Percentiles rank a stretch among this genome's conserved stretches.
These are phyloP conservation scores for Andrena praecox DNA, from an alignment of 2,888 invertebrate species.

Conservation along the genomic window DNA sequence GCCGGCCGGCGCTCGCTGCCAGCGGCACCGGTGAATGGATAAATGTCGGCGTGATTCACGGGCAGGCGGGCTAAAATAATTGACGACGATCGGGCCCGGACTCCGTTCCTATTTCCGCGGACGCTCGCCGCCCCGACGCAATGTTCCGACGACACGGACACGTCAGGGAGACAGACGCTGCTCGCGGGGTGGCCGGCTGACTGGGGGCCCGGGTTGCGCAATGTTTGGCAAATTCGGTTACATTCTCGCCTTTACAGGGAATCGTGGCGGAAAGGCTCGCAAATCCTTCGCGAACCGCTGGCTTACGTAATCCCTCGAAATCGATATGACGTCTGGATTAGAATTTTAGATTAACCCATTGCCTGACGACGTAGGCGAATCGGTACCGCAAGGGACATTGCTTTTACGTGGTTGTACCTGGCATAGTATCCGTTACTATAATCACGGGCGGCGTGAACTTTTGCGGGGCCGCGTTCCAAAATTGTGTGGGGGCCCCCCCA, in stretches of 20 bases:
- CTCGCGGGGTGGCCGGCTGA: neutral
- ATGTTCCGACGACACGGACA: neutral
- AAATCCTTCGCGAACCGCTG: neutral
- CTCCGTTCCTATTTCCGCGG: slow-evolving; percentile 16
- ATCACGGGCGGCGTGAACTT: too few species aligned
- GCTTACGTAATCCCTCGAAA: slow-evolving; percentile 25
- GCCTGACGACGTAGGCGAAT: too few species aligned
- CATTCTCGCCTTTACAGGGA: slow-evolving; percentile 45
- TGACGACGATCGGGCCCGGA: slow-evolving; percentile 22
- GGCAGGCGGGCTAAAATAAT: slow-evolving; percentile 57
- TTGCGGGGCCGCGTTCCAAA: too few species aligned
- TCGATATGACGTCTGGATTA: slow-evolving; percentile 23
- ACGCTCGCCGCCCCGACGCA: neutral
- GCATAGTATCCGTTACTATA: too few species aligned
- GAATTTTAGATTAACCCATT: neutral
- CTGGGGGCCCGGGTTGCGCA: slow-evolving; percentile 16
- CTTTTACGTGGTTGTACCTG: too few species aligned
- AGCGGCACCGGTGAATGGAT: slow-evolving; percentile 60
- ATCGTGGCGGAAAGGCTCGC: slow-evolving; percentile 40
- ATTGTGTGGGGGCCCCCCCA: too few species aligned
- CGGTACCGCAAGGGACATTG: too few species aligned
- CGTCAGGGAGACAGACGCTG: neutral
- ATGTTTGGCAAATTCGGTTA: slow-evolving; percentile 47
- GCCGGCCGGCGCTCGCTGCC: slow-evolving; percentile 54
- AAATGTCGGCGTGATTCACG: slow-evolving; percentile 64